Conservation (phyloP, 2,888 invertebrate species). For the Papilio demoleus region DNA sequence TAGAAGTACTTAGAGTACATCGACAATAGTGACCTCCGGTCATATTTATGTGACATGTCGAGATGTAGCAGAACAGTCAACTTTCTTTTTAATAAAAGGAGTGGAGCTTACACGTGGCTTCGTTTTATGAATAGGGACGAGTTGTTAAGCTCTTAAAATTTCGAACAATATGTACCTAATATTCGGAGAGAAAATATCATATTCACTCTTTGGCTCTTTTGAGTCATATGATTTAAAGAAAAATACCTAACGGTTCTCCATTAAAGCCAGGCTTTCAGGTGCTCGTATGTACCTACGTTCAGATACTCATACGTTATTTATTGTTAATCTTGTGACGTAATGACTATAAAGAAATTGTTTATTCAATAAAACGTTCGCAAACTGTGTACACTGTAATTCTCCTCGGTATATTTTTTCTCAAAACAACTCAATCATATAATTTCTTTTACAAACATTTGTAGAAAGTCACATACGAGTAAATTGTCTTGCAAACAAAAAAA, state of each 20-base stretch:
- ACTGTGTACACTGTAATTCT: constrained; percentile 5
- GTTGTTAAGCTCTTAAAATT: constrained; percentile 1
- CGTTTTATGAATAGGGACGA: constrained; percentile 7
- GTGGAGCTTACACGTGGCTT: not conserved
- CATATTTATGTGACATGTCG: not conserved
- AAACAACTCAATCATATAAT: constrained; percentile 24
- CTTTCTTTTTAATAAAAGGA: constrained; percentile 21
- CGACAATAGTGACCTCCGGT: no score
- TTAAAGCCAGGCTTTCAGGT: not conserved
- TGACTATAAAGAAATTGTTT: not conserved
- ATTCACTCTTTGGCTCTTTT: not conserved
- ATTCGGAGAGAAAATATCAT: not conserved
- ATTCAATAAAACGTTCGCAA: constrained; percentile 8
- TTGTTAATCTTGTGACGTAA: not conserved
- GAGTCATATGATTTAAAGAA: not conserved
- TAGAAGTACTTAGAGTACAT: no score
- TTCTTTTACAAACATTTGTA: constrained; percentile 25
- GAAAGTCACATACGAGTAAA: constrained; percentile 12
- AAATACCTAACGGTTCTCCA: not conserved
- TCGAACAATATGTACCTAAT: not conserved
- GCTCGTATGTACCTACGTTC: no score
- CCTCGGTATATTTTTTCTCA: constrained; percentile 13
- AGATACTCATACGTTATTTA: not conserved
- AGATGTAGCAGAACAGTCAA: not conserved
- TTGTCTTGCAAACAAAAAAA: constrained; percentile 26